Evolutionary conservation across 2,888 invertebrate species (phyloP), one percentile per base, ranked within the genome.

Genomic region (Cephus sareptanus): DNA sequence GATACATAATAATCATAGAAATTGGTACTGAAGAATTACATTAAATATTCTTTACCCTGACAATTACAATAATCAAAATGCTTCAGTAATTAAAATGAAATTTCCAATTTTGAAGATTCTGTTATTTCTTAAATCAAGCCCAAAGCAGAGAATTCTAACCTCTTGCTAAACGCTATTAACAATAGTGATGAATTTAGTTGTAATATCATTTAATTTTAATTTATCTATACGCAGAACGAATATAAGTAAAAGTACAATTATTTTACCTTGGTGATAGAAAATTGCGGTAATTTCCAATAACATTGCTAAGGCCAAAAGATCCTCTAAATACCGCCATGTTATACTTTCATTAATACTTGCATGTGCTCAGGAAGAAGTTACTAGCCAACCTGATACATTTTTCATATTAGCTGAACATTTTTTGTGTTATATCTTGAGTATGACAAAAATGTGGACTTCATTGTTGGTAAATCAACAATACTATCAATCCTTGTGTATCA

Each of bases 111-210:
- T 74, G 74, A 1, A 6, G 40, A 71, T 73, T 79, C 83, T 78
- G 76, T 83, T 23, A 31, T 40, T 13, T 35, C 6, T 6, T 15
- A 69, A 33, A 69, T 73, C 34, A 31, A 35, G 77, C 11, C 31
- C 13, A n/a, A 74, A 34, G 15, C 31, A 71, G 33, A 70, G 70
- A 69, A 34, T 34, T 3, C 34, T 75, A 76, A 82, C 80, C 56
- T 76, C 40, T 13, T 71, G 30, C 1, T 34, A 11, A 2, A 3
- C 1, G 4, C 12, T 30, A 34, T 30, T 74, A 23, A 78, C 40
- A 84, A 80, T 81, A 83, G 83, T 81, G 81, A 81, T 83, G 83
- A 82, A 79, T 83, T 76, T 79, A 79, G 80, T 80, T 83, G 79
- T 83, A 82, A n/a, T 79, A 83, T 81, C 75, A 79, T 83, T 79